phyloP scores from a whole-genome alignment of 1,140 invertebrate species.

The Oscheius sp. region DNA sequence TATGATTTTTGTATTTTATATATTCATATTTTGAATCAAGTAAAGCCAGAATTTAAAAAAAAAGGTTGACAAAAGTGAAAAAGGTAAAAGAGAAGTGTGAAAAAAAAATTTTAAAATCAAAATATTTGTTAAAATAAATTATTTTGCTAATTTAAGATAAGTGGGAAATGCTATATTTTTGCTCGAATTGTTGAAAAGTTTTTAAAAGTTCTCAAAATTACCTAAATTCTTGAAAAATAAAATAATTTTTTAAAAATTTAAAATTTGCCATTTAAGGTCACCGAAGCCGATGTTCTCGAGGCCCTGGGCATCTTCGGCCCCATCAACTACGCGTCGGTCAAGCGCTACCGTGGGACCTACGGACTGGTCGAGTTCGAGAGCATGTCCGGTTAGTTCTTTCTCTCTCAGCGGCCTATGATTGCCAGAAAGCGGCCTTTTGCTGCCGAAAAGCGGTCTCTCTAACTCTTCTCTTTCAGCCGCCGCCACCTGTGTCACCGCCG shows the following conservation, averaged over 20 bases:
- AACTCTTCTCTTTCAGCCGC: slow-evolving; percentile 30
- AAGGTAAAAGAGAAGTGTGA: too few relatives aligned
- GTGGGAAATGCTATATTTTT: too few relatives aligned
- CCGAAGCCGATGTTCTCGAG: slow-evolving; percentile 55
- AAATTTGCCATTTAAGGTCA: slow-evolving; percentile 42
- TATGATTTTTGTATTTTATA: too few relatives aligned
- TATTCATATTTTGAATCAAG: too few relatives aligned
- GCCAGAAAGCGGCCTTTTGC: not conserved
- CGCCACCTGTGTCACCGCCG: slow-evolving; percentile 60
- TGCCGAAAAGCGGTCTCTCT: not conserved
- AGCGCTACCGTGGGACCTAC: slow-evolving; percentile 62
- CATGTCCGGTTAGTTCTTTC: slow-evolving; percentile 25
- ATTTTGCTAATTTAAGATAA: too few relatives aligned
- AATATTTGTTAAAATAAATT: too few relatives aligned
- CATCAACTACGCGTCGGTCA: slow-evolving; percentile 63
- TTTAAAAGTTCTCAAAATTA: too few relatives aligned
- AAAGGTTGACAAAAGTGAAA: too few relatives aligned
- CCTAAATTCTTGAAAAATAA: not conserved
- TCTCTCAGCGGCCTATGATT: not conserved
- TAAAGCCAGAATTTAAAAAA: too few relatives aligned
- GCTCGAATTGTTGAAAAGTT: too few relatives aligned
- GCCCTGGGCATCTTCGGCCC: slow-evolving; percentile 51
- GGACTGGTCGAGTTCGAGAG: slow-evolving; percentile 62
- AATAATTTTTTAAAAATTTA: too few relatives aligned
- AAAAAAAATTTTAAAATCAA: too few relatives aligned